A percentile compares a stretch with the other conserved stretches of the same genome.
Evolutionary conservation across 2,113 vertebrate species (phyloP).

Genomic region (Tyrannus savana): DNA sequence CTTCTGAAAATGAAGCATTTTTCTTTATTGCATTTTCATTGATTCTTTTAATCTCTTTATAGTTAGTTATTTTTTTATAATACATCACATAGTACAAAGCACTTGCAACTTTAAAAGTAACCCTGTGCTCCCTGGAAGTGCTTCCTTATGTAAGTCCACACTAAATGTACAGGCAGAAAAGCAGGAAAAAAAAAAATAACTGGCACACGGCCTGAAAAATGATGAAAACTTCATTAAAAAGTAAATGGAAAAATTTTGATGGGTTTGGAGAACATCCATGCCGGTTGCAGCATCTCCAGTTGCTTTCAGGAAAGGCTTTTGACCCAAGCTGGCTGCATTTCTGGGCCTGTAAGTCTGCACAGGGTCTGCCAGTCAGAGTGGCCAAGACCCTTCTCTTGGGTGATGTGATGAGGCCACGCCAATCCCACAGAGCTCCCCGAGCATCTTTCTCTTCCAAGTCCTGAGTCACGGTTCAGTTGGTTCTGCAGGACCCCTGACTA

Average conservation of each 20-base stretch:
- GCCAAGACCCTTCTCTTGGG: not conserved
- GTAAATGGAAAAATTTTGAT: not conserved
- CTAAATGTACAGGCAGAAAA: not conserved
- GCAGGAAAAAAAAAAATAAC: not conserved
- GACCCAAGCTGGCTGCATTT: not conserved
- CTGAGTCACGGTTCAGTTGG: accelerated
- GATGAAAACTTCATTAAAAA: not conserved
- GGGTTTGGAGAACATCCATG: not conserved
- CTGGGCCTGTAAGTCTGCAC: not conserved
- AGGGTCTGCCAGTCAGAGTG: accelerated
- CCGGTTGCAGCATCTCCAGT: not conserved
- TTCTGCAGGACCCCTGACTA: not conserved
- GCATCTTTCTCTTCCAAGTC: not conserved
- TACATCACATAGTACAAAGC: not conserved
- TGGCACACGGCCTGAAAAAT: not conserved
- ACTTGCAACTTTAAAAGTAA: not conserved
- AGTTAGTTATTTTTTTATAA: not conserved
- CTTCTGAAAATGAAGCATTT: not conserved
- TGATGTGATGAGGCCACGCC: accelerated
- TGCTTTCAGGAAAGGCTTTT: not conserved
- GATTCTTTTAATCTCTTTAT: not conserved
- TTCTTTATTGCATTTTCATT: not conserved
- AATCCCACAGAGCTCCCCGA: accelerated
- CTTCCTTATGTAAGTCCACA: not conserved
- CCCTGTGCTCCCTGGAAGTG: not conserved